These are phyloP conservation scores for Gobius niger DNA, from an alignment of 2,113 vertebrate genomes.

Conservation along the genomic window DNA sequence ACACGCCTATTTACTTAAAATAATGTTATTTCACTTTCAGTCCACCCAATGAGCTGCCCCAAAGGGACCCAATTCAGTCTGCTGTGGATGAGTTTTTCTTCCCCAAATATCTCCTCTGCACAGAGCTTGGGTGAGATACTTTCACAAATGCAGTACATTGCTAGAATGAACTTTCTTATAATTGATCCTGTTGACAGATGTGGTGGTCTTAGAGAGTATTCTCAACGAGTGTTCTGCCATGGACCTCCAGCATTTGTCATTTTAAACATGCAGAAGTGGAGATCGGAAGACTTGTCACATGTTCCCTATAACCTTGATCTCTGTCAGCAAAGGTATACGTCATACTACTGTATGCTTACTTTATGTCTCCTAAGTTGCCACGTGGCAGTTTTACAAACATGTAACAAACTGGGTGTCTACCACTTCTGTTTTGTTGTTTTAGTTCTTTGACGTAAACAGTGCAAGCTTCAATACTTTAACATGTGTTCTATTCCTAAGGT, in stretches of 20 bases:
- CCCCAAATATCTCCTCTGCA: slow-evolving; percentile 81
- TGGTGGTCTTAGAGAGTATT: slow-evolving; percentile 83
- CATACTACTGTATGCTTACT: neutral
- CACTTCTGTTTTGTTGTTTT: neutral
- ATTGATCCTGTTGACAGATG: slow-evolving; percentile 69
- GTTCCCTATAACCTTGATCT: slow-evolving; percentile 86
- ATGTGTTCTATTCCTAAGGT: slow-evolving; percentile 68
- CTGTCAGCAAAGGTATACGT: slow-evolving; percentile 81
- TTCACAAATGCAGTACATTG: neutral
- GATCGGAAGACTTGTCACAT: slow-evolving; percentile 86
- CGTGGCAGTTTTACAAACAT: neutral
- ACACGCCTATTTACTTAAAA: neutral
- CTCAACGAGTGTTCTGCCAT: slow-evolving; percentile 84
- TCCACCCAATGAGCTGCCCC: slow-evolving; percentile 83
- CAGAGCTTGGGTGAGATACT: slow-evolving; percentile 78
- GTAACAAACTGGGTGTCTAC: neutral
- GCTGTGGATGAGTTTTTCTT: slow-evolving; percentile 86
- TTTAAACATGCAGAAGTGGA: slow-evolving; percentile 91
- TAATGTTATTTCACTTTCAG: slow-evolving; percentile 55
- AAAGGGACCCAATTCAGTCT: slow-evolving; percentile 83
- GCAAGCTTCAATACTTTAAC: neutral
- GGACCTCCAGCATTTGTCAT: slow-evolving; percentile 87
- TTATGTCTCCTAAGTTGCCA: neutral
- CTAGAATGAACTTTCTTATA: neutral
- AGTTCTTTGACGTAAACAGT: neutral